Percentiles rank a stretch among this genome's conserved stretches.
These are phyloP conservation scores for Myopa tessellatipennis DNA, from an alignment of 2,888 invertebrate species.

Conservation along the genomic window DNA sequence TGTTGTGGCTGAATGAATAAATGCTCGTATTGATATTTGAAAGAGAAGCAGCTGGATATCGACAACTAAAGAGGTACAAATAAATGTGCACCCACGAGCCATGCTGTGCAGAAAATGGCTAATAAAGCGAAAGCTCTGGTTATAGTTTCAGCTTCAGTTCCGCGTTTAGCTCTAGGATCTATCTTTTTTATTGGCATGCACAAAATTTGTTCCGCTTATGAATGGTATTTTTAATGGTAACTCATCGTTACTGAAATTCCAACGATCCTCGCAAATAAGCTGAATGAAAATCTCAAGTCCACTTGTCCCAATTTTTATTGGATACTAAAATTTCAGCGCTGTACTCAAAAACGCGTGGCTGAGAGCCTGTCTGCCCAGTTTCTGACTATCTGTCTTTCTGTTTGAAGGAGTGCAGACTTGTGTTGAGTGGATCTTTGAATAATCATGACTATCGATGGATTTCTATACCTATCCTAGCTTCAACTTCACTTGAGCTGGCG, in stretches of 20 bases:
- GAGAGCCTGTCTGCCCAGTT: background rate
- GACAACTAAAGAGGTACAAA: conserved; percentile 6
- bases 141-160: background rate
- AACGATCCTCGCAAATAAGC: background rate
- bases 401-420: background rate
- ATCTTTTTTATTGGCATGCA: no score
- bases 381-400: no score
- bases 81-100: background rate
- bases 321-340: conserved; percentile 5
- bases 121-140: background rate
- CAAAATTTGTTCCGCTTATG: background rate
- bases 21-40: background rate
- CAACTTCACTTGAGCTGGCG: conserved; percentile 8
- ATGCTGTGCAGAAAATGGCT: background rate
- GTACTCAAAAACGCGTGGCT: background rate
- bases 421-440: background rate
- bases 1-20: background rate
- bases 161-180: background rate
- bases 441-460: conserved; percentile 7
- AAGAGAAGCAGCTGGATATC: background rate
- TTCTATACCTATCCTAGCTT: background rate
- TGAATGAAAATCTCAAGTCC: conserved; percentile 1
- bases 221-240: conserved; percentile 5
- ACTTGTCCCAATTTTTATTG: background rate
- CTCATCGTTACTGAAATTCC: background rate